Evolutionary conservation across 2,888 invertebrate species (phyloP).

Genomic region (Myopa tessellatipennis): DNA sequence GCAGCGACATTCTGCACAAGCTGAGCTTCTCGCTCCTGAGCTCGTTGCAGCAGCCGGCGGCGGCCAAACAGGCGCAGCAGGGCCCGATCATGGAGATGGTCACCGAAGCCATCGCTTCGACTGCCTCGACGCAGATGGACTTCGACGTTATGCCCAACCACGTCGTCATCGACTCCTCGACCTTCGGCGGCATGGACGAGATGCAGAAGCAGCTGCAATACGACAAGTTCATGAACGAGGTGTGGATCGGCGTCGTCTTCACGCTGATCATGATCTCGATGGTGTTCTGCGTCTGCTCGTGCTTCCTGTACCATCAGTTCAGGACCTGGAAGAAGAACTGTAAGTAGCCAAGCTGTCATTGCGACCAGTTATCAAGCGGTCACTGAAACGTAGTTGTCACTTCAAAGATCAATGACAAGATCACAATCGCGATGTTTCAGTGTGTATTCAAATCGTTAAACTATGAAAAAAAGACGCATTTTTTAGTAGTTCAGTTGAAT

Average conservation of each 20-base stretch:
- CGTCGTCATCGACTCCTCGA: conserved; percentile 60
- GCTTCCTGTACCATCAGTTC: conserved; percentile 74
- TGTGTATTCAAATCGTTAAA: too few species aligned
- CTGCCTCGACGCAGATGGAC: conserved; percentile 49
- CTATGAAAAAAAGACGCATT: too few species aligned
- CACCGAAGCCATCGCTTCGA: neutral
- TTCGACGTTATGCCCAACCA: conserved; percentile 57
- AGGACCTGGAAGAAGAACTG: conserved; percentile 74
- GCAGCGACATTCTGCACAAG: conserved; percentile 62
- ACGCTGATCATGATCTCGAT: conserved; percentile 73
- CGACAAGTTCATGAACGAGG: conserved; percentile 73
- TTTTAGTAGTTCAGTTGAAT: too few species aligned
- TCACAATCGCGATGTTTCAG: too few species aligned
- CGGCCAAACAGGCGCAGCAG: conserved; percentile 23
- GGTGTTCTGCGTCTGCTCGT: conserved; percentile 75
- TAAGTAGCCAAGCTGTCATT: conserved; percentile 63
- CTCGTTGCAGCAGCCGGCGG: conserved; percentile 57
- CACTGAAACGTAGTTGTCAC: too few species aligned
- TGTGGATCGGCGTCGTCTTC: conserved; percentile 75
- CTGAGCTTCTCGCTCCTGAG: conserved; percentile 62
- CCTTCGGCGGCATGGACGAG: conserved; percentile 57
- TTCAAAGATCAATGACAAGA: too few species aligned
- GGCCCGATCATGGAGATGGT: neutral
- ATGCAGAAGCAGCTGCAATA: conserved; percentile 68
- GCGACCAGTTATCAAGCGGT: too few species aligned